Base-by-base conservation (phyloP, 2,888 invertebrate species). In the Liodrosophila aerea region DNA sequence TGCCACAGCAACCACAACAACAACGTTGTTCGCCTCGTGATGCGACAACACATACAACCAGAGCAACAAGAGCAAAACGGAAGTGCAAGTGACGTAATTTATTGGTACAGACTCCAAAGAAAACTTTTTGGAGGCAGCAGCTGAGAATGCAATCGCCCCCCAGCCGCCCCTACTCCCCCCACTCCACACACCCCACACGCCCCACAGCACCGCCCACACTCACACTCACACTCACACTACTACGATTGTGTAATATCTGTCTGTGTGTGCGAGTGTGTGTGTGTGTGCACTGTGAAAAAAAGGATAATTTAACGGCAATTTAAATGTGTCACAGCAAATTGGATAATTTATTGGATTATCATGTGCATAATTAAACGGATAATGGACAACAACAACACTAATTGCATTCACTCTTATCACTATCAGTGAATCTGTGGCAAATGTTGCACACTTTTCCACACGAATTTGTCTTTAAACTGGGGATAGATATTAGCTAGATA, bases 61-160 rank as follows among this genome's bases (percentile, higher is more conserved):
- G 33, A 9, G 30, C 49, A 40, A 43, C 50, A 30, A 8, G 43
- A 29, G 12, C 46, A 71, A 73, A 84, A 78, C 78, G 85, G 78
- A 84, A 81, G 85, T 84, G 82, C 85, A 82, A 78, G 85, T 78
- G 78, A 78, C 85, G 78, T 78, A 84, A 78, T 78, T 74, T 75
- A 72, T 73, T 64, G 58, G 51, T 70, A 77, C 72, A 76, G 74
- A 76, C 65, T 54, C 72, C 64, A 61, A 70, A 66, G 49, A 59
- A 53, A 40, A 41, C 31, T 44, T 64, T 65, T 65, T 74, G 65
- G 59, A 59, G 70, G 29, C 29, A 29, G 29, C 29, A 37, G 15
- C 16, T 8, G 54, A 52, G 58, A 51, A 56, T 63, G 50, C 63
- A 52, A 58, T n/a, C 18, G 27, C 53, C 12, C 31, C 44, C 29